Evolutionary conservation across 2,113 vertebrate genomes (phyloP), one percentile per base, ranked within the genome.

Genomic region (Corythornis vintsioides): DNA sequence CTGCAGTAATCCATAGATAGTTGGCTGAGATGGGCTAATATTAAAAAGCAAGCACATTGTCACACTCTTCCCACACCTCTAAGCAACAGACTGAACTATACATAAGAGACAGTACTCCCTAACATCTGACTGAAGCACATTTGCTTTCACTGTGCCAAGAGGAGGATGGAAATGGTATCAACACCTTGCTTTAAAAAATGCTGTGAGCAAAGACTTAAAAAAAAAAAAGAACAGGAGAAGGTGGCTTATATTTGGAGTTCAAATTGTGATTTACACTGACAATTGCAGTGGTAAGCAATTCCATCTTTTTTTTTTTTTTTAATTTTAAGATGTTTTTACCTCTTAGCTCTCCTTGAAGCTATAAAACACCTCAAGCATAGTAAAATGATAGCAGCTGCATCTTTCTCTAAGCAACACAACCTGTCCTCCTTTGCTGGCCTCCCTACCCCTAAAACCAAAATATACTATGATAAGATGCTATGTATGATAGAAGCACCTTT

Each of bases 1-100:
- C 67, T 92, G 76, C 86, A 91, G 71, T 71, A 87, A 70, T 88
- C 69, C 29, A 19, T 63, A 77, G 82, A 75, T 75, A 57, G 74
- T 92, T 73, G 92, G 95, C 94, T 97, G 96, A 87, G 90, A 96
- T 81, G 88, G 96, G 94, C 95, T 89, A 95, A 93, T 96, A 96
- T 96, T 96, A 96, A 96, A 92, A 92, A 85, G 88, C 92, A 96
- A 94, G 81, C 67, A 80, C 90, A 91, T 86, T 96, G 92, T 94
- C 89, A 84, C 93, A 91, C 88, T 86, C 92, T 96, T 79, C 92
- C 92, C 72, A 95, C 88, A 91, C 70, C 91, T 93, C 73, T 0
- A 2, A 93, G 91, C 80, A 94, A 93, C 87, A 93, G 95, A 92
- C 83, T 87, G 92, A 94, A 74, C 87, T 20, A 65, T 69, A 4